phyloP scores from a whole-genome alignment of 2,888 invertebrate genomes.

The Automeris io region DNA sequence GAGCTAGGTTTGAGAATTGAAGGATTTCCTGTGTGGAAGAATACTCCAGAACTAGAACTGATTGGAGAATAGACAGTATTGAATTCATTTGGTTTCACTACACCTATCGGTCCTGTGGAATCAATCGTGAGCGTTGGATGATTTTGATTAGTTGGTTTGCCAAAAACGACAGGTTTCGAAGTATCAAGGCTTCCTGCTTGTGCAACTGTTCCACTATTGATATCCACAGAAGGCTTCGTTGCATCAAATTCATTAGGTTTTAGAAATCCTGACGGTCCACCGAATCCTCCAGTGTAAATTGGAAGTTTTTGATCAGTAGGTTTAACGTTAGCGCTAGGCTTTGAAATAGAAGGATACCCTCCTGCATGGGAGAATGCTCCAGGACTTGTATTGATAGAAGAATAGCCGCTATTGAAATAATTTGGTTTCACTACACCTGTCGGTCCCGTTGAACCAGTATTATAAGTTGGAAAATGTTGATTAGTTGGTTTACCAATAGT shows the following conservation, averaged over 20 bases:
- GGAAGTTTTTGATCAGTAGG: slow-evolving; percentile 1
- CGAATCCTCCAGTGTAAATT: slow-evolving; percentile 11
- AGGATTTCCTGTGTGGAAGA: neutral
- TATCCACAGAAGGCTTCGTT: neutral
- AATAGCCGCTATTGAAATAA: slow-evolving; percentile 8
- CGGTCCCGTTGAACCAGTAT: slow-evolving; percentile 34
- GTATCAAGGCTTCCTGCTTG: neutral
- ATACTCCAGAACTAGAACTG: neutral
- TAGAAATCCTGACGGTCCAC: slow-evolving; percentile 12
- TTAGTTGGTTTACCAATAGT: too few relatives aligned
- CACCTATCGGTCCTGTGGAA: slow-evolving; percentile 33
- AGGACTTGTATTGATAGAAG: neutral
- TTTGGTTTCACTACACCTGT: slow-evolving; percentile 26
- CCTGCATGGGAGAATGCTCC: neutral
- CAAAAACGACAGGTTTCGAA: slow-evolving; percentile 1
- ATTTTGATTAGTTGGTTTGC: slow-evolving; percentile 2
- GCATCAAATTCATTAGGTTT: neutral
- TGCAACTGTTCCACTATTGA: neutral
- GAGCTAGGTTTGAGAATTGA: neutral
- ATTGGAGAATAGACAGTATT: slow-evolving; percentile 4
- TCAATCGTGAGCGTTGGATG: slow-evolving; percentile 23
- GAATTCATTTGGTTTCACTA: slow-evolving; percentile 22
- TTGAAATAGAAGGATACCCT: neutral
- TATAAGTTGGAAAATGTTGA: too few relatives aligned
- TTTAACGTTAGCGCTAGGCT: neutral